phyloP scores from a whole-genome alignment of 1,140 invertebrate species.

The Copidosoma floridanum region DNA sequence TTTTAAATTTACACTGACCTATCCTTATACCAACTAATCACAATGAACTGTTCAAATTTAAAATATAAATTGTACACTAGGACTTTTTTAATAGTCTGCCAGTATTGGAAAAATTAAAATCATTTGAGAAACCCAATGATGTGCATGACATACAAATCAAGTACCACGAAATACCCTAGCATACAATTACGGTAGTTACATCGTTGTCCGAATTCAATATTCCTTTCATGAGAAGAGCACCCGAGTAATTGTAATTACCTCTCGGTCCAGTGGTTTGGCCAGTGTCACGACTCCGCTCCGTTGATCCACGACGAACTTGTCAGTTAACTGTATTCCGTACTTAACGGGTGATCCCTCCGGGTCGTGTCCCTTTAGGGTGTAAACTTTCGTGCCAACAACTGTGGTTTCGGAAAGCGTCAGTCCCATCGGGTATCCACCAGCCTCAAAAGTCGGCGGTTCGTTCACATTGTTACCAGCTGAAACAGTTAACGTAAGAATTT shows the following conservation, averaged over 20 bases:
- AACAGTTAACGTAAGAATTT: no score
- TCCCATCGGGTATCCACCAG: slow-evolving; percentile 45
- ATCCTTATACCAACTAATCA: no score
- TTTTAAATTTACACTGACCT: no score
- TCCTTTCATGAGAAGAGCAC: slow-evolving; percentile 5
- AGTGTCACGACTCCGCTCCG: slow-evolving; percentile 76
- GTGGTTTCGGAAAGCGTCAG: slow-evolving; percentile 74
- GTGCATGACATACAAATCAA: no score
- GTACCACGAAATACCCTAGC: no score
- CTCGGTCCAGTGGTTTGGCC: slow-evolving; percentile 75
- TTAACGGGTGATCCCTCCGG: slow-evolving; percentile 71
- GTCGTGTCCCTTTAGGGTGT: slow-evolving; percentile 74
- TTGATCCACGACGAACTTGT: slow-evolving; percentile 74
- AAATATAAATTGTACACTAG: no score
- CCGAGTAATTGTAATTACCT: slow-evolving; percentile 60
- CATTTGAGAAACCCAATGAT: no score
- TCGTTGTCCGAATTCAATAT: no score
- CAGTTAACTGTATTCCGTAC: slow-evolving; percentile 78
- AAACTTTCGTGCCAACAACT: slow-evolving; percentile 73
- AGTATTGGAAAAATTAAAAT: no score
- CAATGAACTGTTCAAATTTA: no score
- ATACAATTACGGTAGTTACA: no score
- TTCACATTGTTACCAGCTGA: slow-evolving; percentile 53
- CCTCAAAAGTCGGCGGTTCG: slow-evolving; percentile 51
- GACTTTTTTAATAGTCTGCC: no score